Conservation (phyloP, 1,140 invertebrate genomes). For the Bactericera cockerelli region DNA sequence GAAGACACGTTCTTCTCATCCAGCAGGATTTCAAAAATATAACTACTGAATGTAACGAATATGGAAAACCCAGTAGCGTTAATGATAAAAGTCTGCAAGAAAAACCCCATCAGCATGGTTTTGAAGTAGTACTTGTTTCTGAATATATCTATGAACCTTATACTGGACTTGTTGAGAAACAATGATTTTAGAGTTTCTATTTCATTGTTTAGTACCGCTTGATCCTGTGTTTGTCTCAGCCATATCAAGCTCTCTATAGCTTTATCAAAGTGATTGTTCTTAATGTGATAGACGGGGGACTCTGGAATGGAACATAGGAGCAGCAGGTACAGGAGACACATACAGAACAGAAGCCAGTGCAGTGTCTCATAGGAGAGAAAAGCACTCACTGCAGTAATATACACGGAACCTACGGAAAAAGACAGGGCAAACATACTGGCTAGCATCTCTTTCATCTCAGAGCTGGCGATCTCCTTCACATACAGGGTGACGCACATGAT, state of each 20-base stretch:
- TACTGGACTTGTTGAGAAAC: not conserved
- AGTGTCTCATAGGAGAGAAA: not conserved
- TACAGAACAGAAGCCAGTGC: not conserved
- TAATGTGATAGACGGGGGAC: not conserved
- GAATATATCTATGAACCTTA: not conserved
- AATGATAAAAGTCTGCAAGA: not conserved
- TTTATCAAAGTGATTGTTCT: not conserved
- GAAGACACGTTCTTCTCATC: not conserved
- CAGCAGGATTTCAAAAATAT: not conserved
- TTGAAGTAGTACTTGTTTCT: conserved; percentile 6
- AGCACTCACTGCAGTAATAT: not conserved
- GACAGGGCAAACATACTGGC: not conserved
- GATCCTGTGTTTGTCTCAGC: not conserved
- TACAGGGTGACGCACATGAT: conserved; percentile 2
- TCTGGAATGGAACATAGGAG: not conserved
- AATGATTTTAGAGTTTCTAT: not conserved
- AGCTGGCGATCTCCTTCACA: not conserved
- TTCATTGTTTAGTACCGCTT: not conserved
- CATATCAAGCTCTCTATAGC: not conserved
- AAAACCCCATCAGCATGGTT: not conserved
- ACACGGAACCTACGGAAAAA: not conserved
- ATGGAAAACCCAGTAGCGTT: not conserved
- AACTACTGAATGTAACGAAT: not conserved
- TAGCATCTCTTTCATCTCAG: not conserved
- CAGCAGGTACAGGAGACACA: not conserved